Evolutionary conservation across 2,888 invertebrate genomes (phyloP), one percentile per base, ranked within the genome.

Genomic region (Mimumesa dahlbomi): DNA sequence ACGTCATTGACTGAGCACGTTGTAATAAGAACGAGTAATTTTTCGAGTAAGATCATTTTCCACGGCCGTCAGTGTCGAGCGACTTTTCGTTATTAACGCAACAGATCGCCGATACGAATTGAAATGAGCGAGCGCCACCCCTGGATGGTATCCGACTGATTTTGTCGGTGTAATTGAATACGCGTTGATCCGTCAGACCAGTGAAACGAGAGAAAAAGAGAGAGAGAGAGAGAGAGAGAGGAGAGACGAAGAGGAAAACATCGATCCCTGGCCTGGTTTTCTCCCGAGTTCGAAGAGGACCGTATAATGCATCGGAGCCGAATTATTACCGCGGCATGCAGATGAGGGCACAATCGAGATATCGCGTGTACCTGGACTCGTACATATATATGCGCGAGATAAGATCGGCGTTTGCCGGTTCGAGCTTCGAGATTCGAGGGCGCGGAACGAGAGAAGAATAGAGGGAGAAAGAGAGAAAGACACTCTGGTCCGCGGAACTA

Each of bases 201-300:
- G 22, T 21, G 59, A 42, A 36, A 38, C 29, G 56, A 11, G 16
- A 14, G 40, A 40, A 5, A 4, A 6, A 40, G 16, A 40, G 40
- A 40, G 9, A 3, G 16, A 40, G 9, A 14, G 40, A 16, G 9
- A 3, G 16, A 16, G 16, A 16, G 4, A 9, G 40, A 40, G n/a
- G 34, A 9, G 36, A 16, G 56, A 71, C 49, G 52, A 61, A 48
- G 66, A 59, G 49, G 21, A 57, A 54, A 49, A 54, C 70, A 79
- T 74, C 77, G 75, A 74, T 76, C 76, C 65, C 69, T 79, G 82
- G 82, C 83, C 83, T 76, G 83, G 70, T 84, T 84, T 79, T 70
- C 61, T 46, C 58, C 16, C 18, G 7, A 11, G 19, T 22, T 29
- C 63, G 58, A 36, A 45, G 50, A 29, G 38, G 65, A 64, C 75